A percentile compares a stretch with the other conserved stretches of the same genome.
phyloP scores from a whole-genome alignment of 1,140 invertebrate species.

The Drosophila dunni region DNA sequence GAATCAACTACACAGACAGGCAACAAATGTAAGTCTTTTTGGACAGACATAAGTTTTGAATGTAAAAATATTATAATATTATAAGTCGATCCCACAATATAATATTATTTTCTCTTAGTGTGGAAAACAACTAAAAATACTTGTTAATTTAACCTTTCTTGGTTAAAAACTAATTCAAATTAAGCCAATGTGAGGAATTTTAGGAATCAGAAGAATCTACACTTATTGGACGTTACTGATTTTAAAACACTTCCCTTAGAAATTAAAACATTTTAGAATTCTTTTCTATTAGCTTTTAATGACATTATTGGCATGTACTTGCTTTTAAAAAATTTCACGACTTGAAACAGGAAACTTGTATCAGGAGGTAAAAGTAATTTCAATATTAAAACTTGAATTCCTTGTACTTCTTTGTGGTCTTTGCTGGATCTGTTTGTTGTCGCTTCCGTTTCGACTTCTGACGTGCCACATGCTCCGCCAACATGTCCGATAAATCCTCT shows the following conservation, averaged over 20 bases:
- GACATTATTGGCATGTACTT: conserved; percentile 43
- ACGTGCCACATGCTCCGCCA: conserved; percentile 98
- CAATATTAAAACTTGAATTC: conserved; percentile 96
- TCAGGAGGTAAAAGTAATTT: conserved; percentile 38
- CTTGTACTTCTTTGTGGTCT: conserved; percentile 98
- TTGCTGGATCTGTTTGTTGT: conserved; percentile 95
- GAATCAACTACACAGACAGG: conserved; percentile 33
- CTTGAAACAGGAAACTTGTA: conserved; percentile 19
- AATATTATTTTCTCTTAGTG: conserved; percentile 42
- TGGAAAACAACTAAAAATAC: conserved; percentile 28
- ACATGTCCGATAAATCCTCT: conserved; percentile 99
- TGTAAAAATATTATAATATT: conserved; percentile 61
- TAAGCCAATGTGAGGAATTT: no score
- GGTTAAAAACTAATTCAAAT: no score
- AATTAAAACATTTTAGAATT: conserved; percentile 21
- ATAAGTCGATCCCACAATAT: conserved; percentile 41
- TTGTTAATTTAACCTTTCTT: conserved; percentile 30
- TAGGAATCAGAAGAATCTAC: no score
- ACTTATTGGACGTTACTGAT: neutral
- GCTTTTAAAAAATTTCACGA: conserved; percentile 9
- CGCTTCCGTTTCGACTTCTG: conserved; percentile 97
- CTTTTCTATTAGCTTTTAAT: conserved; percentile 58
- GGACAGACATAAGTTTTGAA: conserved; percentile 51
- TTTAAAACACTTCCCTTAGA: neutral
- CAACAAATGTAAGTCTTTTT: conserved; percentile 55